Base-by-base conservation (phyloP, 2,888 invertebrate genomes). In the Cyaniris semiargus region DNA sequence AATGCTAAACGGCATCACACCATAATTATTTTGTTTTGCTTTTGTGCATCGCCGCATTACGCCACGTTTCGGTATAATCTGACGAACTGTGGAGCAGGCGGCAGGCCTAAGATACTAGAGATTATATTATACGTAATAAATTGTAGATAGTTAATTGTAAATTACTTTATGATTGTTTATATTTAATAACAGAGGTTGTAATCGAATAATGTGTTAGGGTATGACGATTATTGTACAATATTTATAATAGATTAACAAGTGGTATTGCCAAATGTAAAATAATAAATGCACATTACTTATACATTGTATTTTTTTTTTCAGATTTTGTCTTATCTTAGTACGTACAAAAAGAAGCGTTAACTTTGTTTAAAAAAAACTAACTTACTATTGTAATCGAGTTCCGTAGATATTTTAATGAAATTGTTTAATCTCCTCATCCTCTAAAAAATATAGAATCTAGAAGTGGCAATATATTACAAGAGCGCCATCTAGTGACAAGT, bases 201-300 rank as follows among this genome's bases (percentile, higher is more conserved):
- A 74, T 23, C 23, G 48, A 74, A 13, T 53, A 74, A 44, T 48
- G 38, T 72, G 27, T 53, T 74, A 74, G 44, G 27, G 48, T 48
- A 27, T 23, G 27, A 66, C 27, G 15, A 48, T 74, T 27, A 53
- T 21, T 74, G 74, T 74, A 53, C 23, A 74, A 74, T 74, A 74
- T 74, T 74, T 74, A 74, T 74, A 27, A 48, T 53, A 53, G 18
- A 53, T 23, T 48, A 53, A 74, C 48, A 74, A 74, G 27, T 74
- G 74, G 74, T 74, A 74, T 74, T 74, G 53, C 74, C 74, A 74
- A 74, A 74, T 74, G 53, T 74, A 74, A 18, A 74, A 74, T 72
- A 72, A 38, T 53, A 74, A 74, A 74, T 53, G 74, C 74, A 74
- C 53, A 18, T 74, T 53, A 66, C 27, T 53, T 31, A 27, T 31